Evolutionary conservation across 2,888 invertebrate genomes (phyloP).

Genomic region (Torymus texanus): DNA sequence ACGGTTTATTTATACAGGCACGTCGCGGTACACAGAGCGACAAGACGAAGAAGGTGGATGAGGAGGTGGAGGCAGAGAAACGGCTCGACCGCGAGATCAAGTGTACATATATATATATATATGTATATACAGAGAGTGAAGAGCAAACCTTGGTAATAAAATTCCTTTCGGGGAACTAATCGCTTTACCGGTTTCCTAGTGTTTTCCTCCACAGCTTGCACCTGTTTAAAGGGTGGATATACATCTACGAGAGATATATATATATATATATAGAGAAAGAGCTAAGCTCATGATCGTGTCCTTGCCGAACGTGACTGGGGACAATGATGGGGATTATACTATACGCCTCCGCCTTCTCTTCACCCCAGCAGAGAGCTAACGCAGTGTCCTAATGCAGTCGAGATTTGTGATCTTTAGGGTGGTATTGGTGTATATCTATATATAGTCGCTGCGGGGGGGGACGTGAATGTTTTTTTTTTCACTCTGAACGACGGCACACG

Average conservation of each 20-base stretch:
- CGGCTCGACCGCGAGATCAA: neutral
- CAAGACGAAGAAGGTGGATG: constrained; percentile 1
- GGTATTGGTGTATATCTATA: too few species aligned
- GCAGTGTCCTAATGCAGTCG: neutral
- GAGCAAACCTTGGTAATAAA: constrained; percentile 56
- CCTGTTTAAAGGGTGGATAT: constrained; percentile 57
- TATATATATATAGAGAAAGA: neutral
- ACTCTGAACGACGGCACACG: too few species aligned
- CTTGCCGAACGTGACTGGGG: constrained; percentile 61
- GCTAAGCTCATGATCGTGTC: constrained; percentile 41
- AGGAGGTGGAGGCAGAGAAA: neutral
- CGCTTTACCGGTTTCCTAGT: constrained; percentile 58
- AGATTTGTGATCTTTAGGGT: constrained; percentile 17
- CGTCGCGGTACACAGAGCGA: neutral
- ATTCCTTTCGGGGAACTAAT: constrained; percentile 62
- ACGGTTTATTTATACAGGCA: constrained; percentile 35
- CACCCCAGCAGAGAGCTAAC: too few species aligned
- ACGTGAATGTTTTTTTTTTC: too few species aligned
- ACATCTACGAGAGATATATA: neutral
- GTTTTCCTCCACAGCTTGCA: constrained; percentile 57
- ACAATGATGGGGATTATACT: constrained; percentile 62
- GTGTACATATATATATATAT: neutral
- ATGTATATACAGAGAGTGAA: too few species aligned
- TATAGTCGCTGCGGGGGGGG: too few species aligned
- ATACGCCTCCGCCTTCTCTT: neutral